Base-by-base conservation (phyloP, 2,888 invertebrate species). In the Tipula lateralis region DNA sequence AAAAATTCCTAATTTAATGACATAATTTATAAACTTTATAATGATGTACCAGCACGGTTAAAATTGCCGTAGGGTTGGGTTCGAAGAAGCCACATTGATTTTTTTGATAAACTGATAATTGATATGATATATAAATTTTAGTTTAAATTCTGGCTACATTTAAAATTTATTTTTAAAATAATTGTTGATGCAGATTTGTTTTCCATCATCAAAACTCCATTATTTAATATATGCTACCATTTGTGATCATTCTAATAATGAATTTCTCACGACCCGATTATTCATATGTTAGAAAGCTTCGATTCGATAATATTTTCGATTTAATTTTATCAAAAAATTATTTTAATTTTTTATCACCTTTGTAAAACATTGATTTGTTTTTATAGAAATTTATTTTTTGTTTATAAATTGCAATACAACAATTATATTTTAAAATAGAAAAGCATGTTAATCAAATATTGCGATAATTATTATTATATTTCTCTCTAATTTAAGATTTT, bases 391-490 rank as follows among this genome's bases (percentile, higher is more conserved):
- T n/a, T n/a, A n/a, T n/a, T n/a, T n/a, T n/a, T n/a, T n/a, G n/a
- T n/a, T n/a, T n/a, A n/a, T n/a, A n/a, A 66, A 66, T 66, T 66
- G 24, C 66, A 66, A 66, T 66, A 24, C 24, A 66, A 66, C 24
- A 66, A 66, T 66, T 66, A 66, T 24, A 6, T 66, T 66, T 66
- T 66, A 24, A 66, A 66, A 66, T 19, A 66, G 66, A 66, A 66
- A 66, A 66, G 19, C 66, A 66, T 66, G 66, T 66, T 66, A 66
- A 66, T 9, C 66, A 66, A 66, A 66, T 66, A 66, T 66, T 66
- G 66, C 44, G 66, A 66, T 66, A 66, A 66, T 66, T 66, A 66
- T 24, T 24, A 66, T 66, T 66, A 66, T 66, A 24, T 50, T 66
- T 24, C 66, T 66, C 19, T 66, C 66, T 66, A 66, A 66, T 66